Evolutionary conservation across 2,797 vertebrate species (phyloP).

Genomic region (Kryptolebias ocellatus): DNA sequence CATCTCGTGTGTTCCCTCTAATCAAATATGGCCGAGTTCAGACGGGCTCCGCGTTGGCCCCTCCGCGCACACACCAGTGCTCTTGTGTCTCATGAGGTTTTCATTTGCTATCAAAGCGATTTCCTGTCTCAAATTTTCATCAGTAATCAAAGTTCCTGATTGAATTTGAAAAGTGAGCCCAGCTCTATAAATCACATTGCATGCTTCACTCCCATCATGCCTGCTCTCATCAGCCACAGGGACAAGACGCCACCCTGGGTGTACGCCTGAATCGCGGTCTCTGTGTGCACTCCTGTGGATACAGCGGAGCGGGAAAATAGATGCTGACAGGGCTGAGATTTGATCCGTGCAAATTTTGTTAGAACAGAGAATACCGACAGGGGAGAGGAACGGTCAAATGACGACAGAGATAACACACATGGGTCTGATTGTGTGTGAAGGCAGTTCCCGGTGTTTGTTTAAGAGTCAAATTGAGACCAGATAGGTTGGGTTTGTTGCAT

Average conservation of each 20-base stretch:
- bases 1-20: conserved; percentile 57
- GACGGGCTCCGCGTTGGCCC: conserved; percentile 43
- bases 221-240: conserved; percentile 70
- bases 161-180: conserved; percentile 82
- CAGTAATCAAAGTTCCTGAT: conserved; percentile 84
- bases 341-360: conserved; percentile 32
- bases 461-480: conserved; percentile 18
- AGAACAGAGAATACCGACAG: conserved; percentile 23
- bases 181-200: conserved; percentile 82
- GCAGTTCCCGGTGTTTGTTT: conserved; percentile 19
- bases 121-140: conserved; percentile 83
- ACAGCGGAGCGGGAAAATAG: conserved; percentile 43
- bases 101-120: conserved; percentile 81
- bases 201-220: conserved; percentile 77
- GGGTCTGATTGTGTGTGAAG: conserved; percentile 23
- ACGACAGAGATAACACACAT: conserved; percentile 36
- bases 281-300: conserved; percentile 25
- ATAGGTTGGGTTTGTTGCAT: conserved; percentile 15
- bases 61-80: conserved; percentile 46
- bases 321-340: conserved; percentile 55
- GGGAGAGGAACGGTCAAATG: conserved; percentile 10
- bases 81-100: conserved; percentile 75
- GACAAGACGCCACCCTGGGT: conserved; percentile 66
- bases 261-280: conserved; percentile 40
- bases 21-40: conserved; percentile 67